phyloP scores from a whole-genome alignment of 2,888 invertebrate species.

The Biston stratarius region DNA sequence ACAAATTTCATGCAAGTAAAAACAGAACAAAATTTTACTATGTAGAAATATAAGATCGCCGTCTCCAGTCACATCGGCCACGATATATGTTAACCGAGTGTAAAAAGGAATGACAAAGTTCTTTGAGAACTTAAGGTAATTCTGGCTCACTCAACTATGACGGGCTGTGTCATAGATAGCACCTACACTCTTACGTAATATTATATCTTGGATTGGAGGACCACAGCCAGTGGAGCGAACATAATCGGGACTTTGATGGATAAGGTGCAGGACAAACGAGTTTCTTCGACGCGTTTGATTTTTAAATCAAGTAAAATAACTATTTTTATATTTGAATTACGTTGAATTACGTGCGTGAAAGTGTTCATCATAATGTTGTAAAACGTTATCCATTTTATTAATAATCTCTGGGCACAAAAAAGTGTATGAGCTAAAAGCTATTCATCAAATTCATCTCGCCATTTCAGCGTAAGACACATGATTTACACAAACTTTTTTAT shows the following conservation, averaged over 20 bases:
- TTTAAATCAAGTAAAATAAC: no score
- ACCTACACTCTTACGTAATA: conserved; percentile 17
- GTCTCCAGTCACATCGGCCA: not conserved
- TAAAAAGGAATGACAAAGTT: conserved; percentile 4
- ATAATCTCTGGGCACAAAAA: no score
- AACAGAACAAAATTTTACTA: no score
- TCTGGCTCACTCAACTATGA: conserved; percentile 15
- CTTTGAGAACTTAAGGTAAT: conserved; percentile 27
- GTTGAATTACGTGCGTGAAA: no score
- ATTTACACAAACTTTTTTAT: no score
- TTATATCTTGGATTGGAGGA: conserved; percentile 27
- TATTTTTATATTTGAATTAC: no score
- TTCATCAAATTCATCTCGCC: no score
- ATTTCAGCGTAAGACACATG: no score
- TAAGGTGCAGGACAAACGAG: conserved; percentile 22
- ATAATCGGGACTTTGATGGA: conserved; percentile 40
- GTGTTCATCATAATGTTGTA: no score
- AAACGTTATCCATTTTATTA: no score
- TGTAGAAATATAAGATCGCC: not conserved
- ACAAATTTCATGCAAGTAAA: no score
- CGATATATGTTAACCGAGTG: not conserved
- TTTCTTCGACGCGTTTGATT: not conserved
- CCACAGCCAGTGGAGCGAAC: conserved; percentile 36
- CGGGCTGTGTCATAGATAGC: conserved; percentile 20
- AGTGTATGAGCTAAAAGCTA: no score